Conservation (phyloP, 2,797 vertebrate genomes). For the Morus bassanus region DNA sequence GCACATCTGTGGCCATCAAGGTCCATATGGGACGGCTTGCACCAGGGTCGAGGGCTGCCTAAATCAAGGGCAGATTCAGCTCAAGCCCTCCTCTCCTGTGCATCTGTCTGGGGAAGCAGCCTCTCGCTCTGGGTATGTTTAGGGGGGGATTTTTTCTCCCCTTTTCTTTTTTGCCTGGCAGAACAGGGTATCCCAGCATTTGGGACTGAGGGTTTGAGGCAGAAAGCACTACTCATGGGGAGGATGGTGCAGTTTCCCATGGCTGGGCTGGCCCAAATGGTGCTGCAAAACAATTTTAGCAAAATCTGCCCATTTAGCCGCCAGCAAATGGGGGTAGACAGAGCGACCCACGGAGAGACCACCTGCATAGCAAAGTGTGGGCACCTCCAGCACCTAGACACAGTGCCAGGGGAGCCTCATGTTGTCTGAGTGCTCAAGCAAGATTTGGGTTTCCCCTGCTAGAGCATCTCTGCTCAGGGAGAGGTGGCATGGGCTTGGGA, state of each 20-base stretch:
- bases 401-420: neutral
- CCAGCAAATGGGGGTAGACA: neutral
- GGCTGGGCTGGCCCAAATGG: neutral
- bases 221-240: neutral
- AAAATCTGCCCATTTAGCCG: neutral
- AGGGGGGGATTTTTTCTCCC: neutral
- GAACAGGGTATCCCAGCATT: neutral
- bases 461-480: neutral
- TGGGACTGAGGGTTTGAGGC: neutral
- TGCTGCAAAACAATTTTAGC: neutral
- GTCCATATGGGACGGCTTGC: neutral
- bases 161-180: neutral
- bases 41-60: neutral
- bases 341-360: fast-evolving
- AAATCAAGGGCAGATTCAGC: neutral
- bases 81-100: neutral
- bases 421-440: neutral
- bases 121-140: neutral
- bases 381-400: neutral
- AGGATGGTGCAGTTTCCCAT: neutral
- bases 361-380: neutral
- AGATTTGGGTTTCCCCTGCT: neutral
- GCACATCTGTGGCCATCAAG: neutral
- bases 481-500: neutral
- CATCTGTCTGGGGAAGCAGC: neutral